These are phyloP conservation scores for Ennomos quercinarius DNA, from an alignment of 2,888 invertebrate species.

Conservation along the genomic window DNA sequence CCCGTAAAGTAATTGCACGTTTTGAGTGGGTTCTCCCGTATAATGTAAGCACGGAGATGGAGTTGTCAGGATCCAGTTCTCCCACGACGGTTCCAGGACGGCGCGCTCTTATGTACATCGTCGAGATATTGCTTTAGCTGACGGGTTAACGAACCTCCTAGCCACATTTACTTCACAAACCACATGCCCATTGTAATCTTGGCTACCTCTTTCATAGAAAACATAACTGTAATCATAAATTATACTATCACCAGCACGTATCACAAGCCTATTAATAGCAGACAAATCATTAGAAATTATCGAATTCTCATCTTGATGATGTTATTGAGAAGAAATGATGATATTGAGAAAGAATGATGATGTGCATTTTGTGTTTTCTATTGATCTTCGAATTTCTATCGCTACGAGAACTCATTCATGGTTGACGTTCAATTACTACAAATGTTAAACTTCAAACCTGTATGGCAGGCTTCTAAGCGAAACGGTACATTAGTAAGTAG, in stretches of 20 bases:
- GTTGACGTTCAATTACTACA: constrained; percentile 44
- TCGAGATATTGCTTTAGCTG: constrained; percentile 52
- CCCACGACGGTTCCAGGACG: constrained; percentile 72
- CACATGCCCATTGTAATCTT: constrained; percentile 54
- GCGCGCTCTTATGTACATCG: constrained; percentile 50
- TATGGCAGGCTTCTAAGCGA: constrained; percentile 42
- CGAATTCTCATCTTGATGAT: constrained; percentile 27
- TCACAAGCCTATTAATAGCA: constrained; percentile 7
- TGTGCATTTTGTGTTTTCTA: constrained; percentile 30
- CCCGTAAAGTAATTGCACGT: constrained; percentile 62
- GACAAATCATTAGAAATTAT: constrained; percentile 22
- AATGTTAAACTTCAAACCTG: constrained; percentile 42
- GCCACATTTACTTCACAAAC: constrained; percentile 40
- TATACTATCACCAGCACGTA: constrained; percentile 18
- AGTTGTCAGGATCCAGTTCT: constrained; percentile 75
- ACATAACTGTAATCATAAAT: constrained; percentile 45
- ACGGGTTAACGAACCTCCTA: constrained; percentile 70
- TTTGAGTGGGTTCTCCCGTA: constrained; percentile 49
- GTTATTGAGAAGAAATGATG: constrained; percentile 36
- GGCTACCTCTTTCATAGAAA: constrained; percentile 44
- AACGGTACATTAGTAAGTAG: constrained; percentile 50
- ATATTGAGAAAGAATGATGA: constrained; percentile 36
- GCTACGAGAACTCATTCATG: constrained; percentile 35
- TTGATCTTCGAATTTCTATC: constrained; percentile 31
- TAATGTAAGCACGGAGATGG: constrained; percentile 52